Conservation (phyloP, 30 jellyfish, hydroid and myxozoan species). For the Rhopilema esculentum region DNA sequence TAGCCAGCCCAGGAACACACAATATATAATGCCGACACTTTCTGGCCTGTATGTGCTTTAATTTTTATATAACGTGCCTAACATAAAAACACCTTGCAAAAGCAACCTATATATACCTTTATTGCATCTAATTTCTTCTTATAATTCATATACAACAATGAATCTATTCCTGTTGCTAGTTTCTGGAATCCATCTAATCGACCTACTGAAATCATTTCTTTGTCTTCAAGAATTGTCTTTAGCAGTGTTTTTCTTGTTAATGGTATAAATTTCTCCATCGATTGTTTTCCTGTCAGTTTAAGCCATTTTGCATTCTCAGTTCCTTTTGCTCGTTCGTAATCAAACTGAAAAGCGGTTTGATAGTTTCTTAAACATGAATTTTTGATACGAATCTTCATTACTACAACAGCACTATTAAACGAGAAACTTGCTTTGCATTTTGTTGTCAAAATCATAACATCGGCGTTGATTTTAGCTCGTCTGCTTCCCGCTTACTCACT, state of each 20-base stretch:
- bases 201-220: not conserved
- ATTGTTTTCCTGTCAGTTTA: constrained; percentile 55
- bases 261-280: constrained; percentile 55
- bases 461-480: too few relatives aligned
- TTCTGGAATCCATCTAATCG: constrained; percentile 40
- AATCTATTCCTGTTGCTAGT: constrained; percentile 62
- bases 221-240: constrained; percentile 51
- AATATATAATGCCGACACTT: too few relatives aligned
- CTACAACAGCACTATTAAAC: not conserved
- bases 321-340: constrained; percentile 60
- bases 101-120: constrained; percentile 61
- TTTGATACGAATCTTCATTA: not conserved
- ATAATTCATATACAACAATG: constrained; percentile 39
- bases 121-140: constrained; percentile 33
- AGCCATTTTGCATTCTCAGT: constrained; percentile 64
- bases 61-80: not conserved
- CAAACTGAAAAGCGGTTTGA: constrained; percentile 20
- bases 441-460: too few relatives aligned
- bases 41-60: too few relatives aligned
- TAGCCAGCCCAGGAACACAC: too few relatives aligned
- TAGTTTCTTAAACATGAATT: not conserved
- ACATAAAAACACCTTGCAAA: too few relatives aligned
- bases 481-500: too few relatives aligned
- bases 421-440: not conserved
- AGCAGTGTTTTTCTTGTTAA: constrained; percentile 60